Evolutionary conservation across 2,797 vertebrate genomes (phyloP), one percentile per base, ranked within the genome.

Genomic region (Echiichthys vipera): DNA sequence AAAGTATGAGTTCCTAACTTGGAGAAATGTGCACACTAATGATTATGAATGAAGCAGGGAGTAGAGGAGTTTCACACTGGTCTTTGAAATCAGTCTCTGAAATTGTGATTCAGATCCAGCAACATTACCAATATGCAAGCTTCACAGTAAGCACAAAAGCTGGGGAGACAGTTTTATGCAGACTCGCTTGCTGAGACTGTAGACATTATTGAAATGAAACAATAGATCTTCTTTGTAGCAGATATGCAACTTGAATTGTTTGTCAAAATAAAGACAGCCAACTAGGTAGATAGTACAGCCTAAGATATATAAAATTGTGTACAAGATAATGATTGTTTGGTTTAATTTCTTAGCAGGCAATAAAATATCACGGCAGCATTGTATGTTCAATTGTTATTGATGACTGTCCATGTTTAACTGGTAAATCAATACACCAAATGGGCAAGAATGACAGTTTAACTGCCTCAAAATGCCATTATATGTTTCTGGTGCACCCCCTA

Each of bases 21-120:
- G 62, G 54, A 42, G 49, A 67, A 65, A 80, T 83, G 62, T 82
- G 75, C 0, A 18, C 32, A 2, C 40, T 80, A 87, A 88, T 74
- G 73, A 84, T 88, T 79, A 85, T 84, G 51, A 90, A 89, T 82
- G 78, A 81, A 64, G 50, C 42, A 3, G 54, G 36, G 66, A 74
- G 32, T 55, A 50, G 39, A 66, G 42, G 78, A 43, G 64, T 74
- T 74, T 74, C 70, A 62, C 70, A 39, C 34, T 62, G 34, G 49
- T 62, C 49, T 83, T 77, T 49, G 50, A 84, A 84, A 78, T 59
- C 37, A 65, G 50, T 68, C 51, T 77, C 27, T 65, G 64, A 86
- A 67, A 69, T 37, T 62, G 56, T 30, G 47, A 81, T 74, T 79
- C 54, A 47, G 36, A 81, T 79, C 40, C 72, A 70, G 67, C 73